Conservation (phyloP, 1,140 invertebrate genomes). For the Drosophila subobscura region DNA sequence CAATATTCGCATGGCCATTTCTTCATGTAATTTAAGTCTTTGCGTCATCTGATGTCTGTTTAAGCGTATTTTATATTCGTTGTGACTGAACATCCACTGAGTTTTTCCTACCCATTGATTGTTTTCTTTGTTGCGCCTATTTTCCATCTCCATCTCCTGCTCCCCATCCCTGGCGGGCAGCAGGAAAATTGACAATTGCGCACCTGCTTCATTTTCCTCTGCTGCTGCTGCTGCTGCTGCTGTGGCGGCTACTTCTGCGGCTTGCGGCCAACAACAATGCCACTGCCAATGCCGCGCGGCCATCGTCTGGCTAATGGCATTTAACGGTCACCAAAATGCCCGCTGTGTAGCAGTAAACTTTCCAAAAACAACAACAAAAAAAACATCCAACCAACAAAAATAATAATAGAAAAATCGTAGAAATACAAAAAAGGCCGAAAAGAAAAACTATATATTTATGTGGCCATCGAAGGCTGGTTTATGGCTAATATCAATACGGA, state of each 20-base stretch:
- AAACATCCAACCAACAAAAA: slow-evolving; percentile 27
- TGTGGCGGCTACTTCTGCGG: slow-evolving; percentile 35
- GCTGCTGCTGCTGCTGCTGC: slow-evolving; percentile 29
- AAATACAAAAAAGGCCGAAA: slow-evolving; percentile 2
- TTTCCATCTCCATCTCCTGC: slow-evolving; percentile 18
- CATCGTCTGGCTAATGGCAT: slow-evolving; percentile 79
- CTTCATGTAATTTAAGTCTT: not conserved
- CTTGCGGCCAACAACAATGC: slow-evolving; percentile 64
- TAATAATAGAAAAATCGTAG: slow-evolving; percentile 20
- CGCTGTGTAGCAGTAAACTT: slow-evolving; percentile 79
- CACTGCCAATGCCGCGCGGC: slow-evolving; percentile 65
- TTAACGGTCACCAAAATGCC: slow-evolving; percentile 77
- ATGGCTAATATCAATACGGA: slow-evolving; percentile 46
- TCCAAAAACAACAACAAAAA: slow-evolving; percentile 57
- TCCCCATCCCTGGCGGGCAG: slow-evolving; percentile 29
- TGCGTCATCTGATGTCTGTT: too few species aligned
- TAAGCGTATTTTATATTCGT: slow-evolving; percentile 43
- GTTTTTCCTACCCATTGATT: slow-evolving; percentile 60
- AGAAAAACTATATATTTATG: slow-evolving; percentile 46
- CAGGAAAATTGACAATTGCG: slow-evolving; percentile 80
- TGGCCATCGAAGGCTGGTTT: slow-evolving; percentile 35
- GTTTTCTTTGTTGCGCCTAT: slow-evolving; percentile 60
- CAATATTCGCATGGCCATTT: too few species aligned
- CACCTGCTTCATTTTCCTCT: slow-evolving; percentile 78
- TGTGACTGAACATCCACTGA: not conserved